These are phyloP conservation scores for Bellardia bayeri DNA, from an alignment of 2,888 invertebrate genomes.

Conservation along the genomic window DNA sequence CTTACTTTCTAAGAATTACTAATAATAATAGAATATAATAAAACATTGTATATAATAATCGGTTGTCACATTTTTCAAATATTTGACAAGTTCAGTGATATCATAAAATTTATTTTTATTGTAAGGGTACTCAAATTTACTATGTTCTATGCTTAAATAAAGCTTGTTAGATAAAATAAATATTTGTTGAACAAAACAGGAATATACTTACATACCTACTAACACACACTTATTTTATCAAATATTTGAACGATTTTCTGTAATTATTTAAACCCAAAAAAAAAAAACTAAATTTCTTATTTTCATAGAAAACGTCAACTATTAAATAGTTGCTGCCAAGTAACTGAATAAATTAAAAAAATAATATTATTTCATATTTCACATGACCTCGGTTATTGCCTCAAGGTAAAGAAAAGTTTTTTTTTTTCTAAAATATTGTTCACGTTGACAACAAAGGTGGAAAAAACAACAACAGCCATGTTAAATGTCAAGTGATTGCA, in stretches of 20 bases:
- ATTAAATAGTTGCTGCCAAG: neutral
- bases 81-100: no score
- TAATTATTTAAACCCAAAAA: neutral
- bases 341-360: conserved; percentile 4
- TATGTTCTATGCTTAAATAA: no score
- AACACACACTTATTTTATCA: no score
- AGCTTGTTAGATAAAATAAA: no score
- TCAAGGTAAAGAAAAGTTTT: conserved; percentile 18
- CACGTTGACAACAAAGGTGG: neutral
- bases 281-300: neutral
- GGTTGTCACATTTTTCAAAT: no score
- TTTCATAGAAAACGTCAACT: neutral
- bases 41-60: no score
- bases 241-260: neutral
- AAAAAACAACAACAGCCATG: neutral
- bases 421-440: neutral
- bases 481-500: neutral
- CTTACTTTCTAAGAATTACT: no score
- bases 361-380: neutral
- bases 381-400: conserved; percentile 19
- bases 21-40: no score
- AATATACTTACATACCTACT: no score
- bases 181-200: no score
- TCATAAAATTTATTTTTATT: no score
- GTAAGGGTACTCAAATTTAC: no score